Percentiles rank a stretch among this genome's conserved stretches.
Evolutionary conservation across 2,888 invertebrate genomes (phyloP).

Genomic region (Lasioglossum zephyrum): DNA sequence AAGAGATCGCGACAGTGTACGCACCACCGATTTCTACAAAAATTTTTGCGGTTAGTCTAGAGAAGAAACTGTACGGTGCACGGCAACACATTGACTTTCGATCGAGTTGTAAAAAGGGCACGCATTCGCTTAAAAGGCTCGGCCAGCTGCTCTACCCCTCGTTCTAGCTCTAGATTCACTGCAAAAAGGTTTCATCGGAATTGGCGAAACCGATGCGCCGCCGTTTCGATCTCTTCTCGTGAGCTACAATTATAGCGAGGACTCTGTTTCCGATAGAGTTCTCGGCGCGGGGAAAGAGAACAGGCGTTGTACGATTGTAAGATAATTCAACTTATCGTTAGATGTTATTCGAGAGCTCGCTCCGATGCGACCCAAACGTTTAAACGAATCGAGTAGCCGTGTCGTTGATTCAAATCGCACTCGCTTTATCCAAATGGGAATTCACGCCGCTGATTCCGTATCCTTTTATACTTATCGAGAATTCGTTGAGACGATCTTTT

Average conservation of each 20-base stretch:
- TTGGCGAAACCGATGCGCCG: not conserved
- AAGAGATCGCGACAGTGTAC: not conserved
- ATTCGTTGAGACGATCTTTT: conserved; percentile 46
- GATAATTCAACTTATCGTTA: conserved; percentile 46
- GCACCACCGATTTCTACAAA: not conserved
- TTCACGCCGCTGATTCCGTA: conserved; percentile 25
- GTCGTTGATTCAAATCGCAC: conserved; percentile 31
- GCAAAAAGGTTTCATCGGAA: not conserved
- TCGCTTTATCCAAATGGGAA: conserved; percentile 40
- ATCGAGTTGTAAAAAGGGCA: not conserved
- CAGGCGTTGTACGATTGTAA: conserved; percentile 51
- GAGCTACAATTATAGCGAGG: conserved; percentile 14
- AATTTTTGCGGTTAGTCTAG: too few species aligned
- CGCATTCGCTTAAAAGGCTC: not conserved
- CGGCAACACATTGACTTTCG: not conserved
- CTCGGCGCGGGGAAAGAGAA: not conserved
- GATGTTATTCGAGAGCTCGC: conserved; percentile 30
- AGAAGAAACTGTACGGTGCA: too few species aligned
- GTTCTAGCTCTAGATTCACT: not conserved
- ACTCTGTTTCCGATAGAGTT: conserved; percentile 12
- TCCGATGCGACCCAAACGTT: conserved; percentile 6
- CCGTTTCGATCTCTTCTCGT: not conserved
- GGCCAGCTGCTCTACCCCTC: not conserved
- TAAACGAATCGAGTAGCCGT: conserved; percentile 34
- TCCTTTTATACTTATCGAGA: conserved; percentile 47